These are phyloP conservation scores for Hephaestus fuliginosus DNA, from an alignment of 2,797 vertebrate species.

Conservation along the genomic window DNA sequence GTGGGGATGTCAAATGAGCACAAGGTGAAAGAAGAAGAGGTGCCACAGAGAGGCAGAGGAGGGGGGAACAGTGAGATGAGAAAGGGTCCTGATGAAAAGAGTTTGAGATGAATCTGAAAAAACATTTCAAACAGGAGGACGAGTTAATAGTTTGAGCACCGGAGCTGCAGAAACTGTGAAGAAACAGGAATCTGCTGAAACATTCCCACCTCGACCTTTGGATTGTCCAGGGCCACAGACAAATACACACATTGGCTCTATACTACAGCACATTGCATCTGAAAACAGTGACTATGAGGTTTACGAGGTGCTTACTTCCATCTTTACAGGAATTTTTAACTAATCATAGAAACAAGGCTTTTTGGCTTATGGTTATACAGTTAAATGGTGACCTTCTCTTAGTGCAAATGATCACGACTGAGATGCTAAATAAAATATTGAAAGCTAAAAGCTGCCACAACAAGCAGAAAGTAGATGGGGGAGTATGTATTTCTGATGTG, in stretches of 20 bases:
- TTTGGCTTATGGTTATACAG: too few relatives aligned
- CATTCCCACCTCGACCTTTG: not conserved
- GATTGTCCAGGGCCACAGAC: not conserved
- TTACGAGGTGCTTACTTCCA: not conserved
- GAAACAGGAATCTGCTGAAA: not conserved
- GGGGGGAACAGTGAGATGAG: not conserved
- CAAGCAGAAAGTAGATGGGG: not conserved
- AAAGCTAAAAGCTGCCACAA: not conserved
- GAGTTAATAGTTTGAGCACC: not conserved
- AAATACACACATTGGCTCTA: not conserved
- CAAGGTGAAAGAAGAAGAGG: conserved; percentile 40
- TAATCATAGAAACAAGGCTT: not conserved
- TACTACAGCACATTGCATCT: not conserved
- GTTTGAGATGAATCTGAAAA: not conserved
- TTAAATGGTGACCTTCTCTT: not conserved
- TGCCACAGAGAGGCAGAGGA: conserved; percentile 1
- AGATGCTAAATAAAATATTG: not conserved
- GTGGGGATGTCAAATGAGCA: conserved; percentile 35
- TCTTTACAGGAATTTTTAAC: not conserved
- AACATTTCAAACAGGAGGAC: not conserved
- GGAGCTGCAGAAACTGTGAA: not conserved
- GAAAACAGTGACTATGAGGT: not conserved
- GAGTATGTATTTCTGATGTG: not conserved
- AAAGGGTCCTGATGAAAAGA: conserved; percentile 3
- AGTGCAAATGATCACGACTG: not conserved